Conservation (phyloP, 1,140 invertebrate genomes). For the Eriocheir sinensis region DNA sequence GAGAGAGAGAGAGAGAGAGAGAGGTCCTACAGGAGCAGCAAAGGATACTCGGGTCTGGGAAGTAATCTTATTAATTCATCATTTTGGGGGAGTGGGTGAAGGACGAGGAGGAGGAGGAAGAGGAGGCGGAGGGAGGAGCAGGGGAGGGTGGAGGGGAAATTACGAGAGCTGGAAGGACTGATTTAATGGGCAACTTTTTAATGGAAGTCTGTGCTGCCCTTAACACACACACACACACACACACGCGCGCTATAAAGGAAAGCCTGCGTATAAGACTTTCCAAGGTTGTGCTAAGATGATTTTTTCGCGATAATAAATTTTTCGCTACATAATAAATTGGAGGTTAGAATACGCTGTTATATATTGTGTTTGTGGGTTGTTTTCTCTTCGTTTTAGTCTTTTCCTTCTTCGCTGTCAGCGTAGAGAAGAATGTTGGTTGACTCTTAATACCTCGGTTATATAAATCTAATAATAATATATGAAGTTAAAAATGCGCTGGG, state of each 20-base stretch:
- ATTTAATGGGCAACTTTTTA: not conserved
- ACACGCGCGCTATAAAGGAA: not conserved
- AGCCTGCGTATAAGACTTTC: no score
- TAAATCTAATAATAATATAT: no score
- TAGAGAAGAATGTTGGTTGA: no score
- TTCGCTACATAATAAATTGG: no score
- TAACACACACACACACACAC: not conserved
- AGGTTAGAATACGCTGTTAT: no score
- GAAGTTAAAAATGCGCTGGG: no score
- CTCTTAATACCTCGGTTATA: no score
- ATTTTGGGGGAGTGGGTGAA: not conserved
- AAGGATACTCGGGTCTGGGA: not conserved
- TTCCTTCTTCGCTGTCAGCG: no score
- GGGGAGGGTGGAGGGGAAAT: not conserved
- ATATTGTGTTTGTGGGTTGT: no score
- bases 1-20: slow-evolving; percentile 38
- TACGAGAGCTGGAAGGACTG: not conserved
- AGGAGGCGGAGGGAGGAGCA: not conserved
- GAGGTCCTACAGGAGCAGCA: not conserved
- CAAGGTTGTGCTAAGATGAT: no score
- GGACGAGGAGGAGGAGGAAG: not conserved
- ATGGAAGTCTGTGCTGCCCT: not conserved
- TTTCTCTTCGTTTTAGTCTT: no score
- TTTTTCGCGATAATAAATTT: no score
- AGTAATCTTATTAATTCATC: not conserved